Evolutionary conservation across 2,797 vertebrate species (phyloP), one percentile per base, ranked within the genome.

Genomic region (Myotis pilosus): DNA sequence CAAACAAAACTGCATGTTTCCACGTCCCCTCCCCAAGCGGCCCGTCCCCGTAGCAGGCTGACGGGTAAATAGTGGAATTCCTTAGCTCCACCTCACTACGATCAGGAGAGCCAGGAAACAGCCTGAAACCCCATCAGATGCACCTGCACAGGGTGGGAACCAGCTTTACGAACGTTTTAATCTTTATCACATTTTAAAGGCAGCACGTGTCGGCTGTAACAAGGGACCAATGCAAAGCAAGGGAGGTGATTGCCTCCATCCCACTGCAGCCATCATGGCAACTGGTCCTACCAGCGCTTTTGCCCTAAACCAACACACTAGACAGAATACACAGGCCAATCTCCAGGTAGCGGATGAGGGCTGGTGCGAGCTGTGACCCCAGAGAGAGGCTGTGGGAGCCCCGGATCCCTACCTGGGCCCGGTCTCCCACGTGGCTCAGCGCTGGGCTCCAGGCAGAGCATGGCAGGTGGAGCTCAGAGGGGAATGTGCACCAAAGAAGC

Each of bases 101-200:
- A 13, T 9, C 16, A 3, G 0, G 57, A 1, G 16, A 2, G 23
- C 33, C n/a, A 0, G 0, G 15, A 0, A 5, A 7, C n/a, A 19
- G 23, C 66, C 36, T 1, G 7, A 7, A 38, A 69, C n/a, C 16
- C 5, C 25, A 20, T 25, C 66, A 47, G 28, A 6, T 2, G 3
- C 0, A 2, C 38, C 44, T 25, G 28, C 30, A 4, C 22, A 7
- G 10, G 55, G 22, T 1, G 4, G 81, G 62, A 23, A 5, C 38
- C 41, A 33, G 20, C n/a, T 33, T 41, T 2, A 4, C 22, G 33
- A 23, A 1, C 1, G 1, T 6, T n/a, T 33, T 5, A 5, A 25
- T 8, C 76, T 72, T 8, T 22, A 16, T 30, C 66, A n/a, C 36
- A 57, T 19, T 7, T 10, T 4, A 41, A 41, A 55, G n/a, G 66